Percentiles rank a stretch among this genome's conserved stretches.
Conservation (phyloP, 2,113 vertebrate genomes). For the Seriola rivoliana region DNA sequence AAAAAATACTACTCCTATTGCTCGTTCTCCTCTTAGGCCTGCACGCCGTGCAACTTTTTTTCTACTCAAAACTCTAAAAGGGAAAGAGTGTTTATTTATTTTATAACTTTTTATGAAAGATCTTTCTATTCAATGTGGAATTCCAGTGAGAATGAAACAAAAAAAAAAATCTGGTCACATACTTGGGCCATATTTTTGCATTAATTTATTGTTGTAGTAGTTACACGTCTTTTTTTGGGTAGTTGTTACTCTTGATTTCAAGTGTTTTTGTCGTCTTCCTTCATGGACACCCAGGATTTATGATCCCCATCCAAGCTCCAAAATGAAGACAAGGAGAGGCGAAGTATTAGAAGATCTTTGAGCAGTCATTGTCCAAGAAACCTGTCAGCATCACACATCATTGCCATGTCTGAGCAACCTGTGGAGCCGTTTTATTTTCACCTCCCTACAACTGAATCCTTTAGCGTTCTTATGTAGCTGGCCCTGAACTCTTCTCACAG, state of each 20-base stretch:
- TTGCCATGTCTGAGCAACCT: conserved; percentile 24
- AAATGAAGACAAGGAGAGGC: conserved; percentile 19
- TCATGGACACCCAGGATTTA: conserved; percentile 14
- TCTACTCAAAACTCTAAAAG: conserved; percentile 89
- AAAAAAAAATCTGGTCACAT: conserved; percentile 44
- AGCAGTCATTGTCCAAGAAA: conserved; percentile 41
- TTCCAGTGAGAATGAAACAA: conserved; percentile 60
- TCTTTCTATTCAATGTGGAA: conserved; percentile 92
- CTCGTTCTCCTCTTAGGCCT: conserved; percentile 53
- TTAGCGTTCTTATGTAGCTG: conserved; percentile 26
- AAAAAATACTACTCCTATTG: background rate
- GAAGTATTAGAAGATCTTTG: conserved; percentile 10
- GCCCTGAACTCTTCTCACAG: background rate
- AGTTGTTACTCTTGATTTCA: conserved; percentile 34
- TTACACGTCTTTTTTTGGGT: conserved; percentile 39
- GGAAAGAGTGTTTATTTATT: conserved; percentile 97
- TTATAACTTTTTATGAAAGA: conserved; percentile 97
- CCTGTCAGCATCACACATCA: conserved; percentile 5
- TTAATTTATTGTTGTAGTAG: conserved; percentile 76
- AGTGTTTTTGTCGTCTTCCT: conserved; percentile 22
- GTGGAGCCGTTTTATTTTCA: conserved; percentile 43
- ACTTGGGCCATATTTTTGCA: conserved; percentile 64
- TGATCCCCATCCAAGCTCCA: conserved; percentile 9
- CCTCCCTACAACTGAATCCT: conserved; percentile 19
- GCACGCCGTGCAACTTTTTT: conserved; percentile 90